Conservation (phyloP, 2,888 invertebrate species). For the Homarus gammarus region DNA sequence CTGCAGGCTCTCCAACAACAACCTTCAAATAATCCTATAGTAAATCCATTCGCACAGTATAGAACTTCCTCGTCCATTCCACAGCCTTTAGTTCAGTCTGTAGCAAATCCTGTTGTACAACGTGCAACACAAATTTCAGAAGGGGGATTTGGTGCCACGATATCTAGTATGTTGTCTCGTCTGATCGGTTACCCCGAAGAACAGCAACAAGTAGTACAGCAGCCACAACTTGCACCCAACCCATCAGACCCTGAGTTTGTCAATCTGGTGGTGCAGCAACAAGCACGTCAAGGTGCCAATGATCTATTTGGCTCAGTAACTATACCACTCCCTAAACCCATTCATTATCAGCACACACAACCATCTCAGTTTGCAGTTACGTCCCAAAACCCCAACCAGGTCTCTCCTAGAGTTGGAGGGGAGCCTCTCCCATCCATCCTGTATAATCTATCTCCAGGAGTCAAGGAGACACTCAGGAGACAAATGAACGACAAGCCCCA, state of each 20-base stretch:
- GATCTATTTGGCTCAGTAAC: constrained; percentile 32
- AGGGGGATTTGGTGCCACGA: constrained; percentile 35
- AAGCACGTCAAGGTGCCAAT: not conserved
- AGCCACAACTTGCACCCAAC: not conserved
- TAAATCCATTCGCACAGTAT: not conserved
- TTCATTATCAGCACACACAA: constrained; percentile 48
- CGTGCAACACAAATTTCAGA: not conserved
- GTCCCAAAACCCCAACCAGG: not conserved
- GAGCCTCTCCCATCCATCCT: constrained; percentile 17
- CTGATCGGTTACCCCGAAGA: constrained; percentile 24
- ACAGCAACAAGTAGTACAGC: not conserved
- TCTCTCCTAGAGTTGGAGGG: not conserved
- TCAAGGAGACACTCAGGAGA: constrained; percentile 16
- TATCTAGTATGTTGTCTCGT: constrained; percentile 50
- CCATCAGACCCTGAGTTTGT: constrained; percentile 20
- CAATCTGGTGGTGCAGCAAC: constrained; percentile 40
- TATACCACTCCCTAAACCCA: constrained; percentile 68
- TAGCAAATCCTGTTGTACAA: constrained; percentile 14
- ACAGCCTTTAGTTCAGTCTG: constrained; percentile 5
- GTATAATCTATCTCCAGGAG: constrained; percentile 42
- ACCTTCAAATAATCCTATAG: not conserved
- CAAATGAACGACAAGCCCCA: constrained; percentile 36
- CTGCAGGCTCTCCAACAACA: constrained; percentile 24
- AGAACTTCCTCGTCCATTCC: not conserved
- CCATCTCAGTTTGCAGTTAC: not conserved